Conservation (phyloP, 1,140 invertebrate genomes). For the Caenorhabditis tropicalis region DNA sequence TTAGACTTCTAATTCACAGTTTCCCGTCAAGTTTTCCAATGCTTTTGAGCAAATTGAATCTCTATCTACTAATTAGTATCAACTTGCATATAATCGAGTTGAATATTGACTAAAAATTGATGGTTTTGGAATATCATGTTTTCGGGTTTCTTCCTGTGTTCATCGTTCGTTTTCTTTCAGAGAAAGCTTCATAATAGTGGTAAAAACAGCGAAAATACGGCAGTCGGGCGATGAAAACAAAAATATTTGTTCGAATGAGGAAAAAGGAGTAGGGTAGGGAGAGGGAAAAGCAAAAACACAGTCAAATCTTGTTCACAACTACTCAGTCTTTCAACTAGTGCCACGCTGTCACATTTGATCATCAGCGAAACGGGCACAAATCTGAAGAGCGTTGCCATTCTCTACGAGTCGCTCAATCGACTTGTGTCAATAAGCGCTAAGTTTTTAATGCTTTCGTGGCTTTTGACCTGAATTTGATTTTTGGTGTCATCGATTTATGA, state of each 20-base stretch:
- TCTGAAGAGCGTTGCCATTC: background rate
- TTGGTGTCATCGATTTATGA: background rate
- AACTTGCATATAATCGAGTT: too few species aligned
- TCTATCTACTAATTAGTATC: too few species aligned
- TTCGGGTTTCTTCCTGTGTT: background rate
- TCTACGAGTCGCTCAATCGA: background rate
- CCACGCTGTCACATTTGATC: background rate
- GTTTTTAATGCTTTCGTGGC: background rate
- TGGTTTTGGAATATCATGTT: constrained; percentile 22
- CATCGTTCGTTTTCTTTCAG: constrained; percentile 12
- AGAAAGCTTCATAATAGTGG: background rate
- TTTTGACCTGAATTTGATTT: background rate
- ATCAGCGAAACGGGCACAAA: background rate
- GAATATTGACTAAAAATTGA: too few species aligned
- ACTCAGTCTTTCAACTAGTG: background rate
- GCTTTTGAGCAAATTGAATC: too few species aligned
- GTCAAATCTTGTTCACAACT: constrained; percentile 30
- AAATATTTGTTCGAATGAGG: constrained; percentile 39
- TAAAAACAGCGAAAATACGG: constrained; percentile 23
- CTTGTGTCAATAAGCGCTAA: background rate
- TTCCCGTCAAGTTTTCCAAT: too few species aligned
- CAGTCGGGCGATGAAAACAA: constrained; percentile 38
- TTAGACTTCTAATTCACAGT: too few species aligned
- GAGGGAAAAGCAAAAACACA: constrained; percentile 40
- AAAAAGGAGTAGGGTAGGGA: background rate